A percentile compares a stretch with the other conserved stretches of the same genome.
Conservation (phyloP, 2,888 invertebrate genomes). For the Heteromurus nitidus region DNA sequence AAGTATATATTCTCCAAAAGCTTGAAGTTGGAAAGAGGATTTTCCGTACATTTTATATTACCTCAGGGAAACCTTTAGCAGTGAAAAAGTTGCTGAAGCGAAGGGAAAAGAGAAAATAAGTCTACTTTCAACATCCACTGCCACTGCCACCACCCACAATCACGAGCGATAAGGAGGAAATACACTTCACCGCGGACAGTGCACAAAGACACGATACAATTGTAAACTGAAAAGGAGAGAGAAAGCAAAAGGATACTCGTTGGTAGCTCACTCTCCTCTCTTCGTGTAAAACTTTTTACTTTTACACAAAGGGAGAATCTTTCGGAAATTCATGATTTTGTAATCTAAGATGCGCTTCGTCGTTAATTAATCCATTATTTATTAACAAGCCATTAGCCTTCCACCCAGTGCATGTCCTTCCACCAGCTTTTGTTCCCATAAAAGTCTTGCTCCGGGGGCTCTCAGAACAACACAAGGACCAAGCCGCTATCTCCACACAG, state of each 20-base stretch:
- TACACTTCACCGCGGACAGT: background rate
- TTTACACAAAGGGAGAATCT: conserved; percentile 36
- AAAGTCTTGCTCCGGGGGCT: background rate
- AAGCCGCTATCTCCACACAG: no score
- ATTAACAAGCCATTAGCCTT: conserved; percentile 64
- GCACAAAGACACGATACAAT: background rate
- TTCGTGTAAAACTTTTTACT: conserved; percentile 37
- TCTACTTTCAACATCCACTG: conserved; percentile 24
- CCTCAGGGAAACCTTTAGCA: conserved; percentile 40
- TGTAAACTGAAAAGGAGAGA: no score
- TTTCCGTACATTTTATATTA: conserved; percentile 56
- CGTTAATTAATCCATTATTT: conserved; percentile 66
- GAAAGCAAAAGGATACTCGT: no score
- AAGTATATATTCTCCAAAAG: no score
- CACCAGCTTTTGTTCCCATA: conserved; percentile 20
- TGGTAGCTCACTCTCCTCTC: background rate
- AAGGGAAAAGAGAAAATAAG: conserved; percentile 20
- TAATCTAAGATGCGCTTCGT: conserved; percentile 62
- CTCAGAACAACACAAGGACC: background rate
- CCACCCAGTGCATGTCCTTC: conserved; percentile 39
- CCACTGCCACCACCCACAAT: conserved; percentile 7
- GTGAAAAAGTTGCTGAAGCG: conserved; percentile 18
- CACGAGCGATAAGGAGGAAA: background rate
- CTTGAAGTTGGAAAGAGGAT: conserved; percentile 31
- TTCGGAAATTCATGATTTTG: conserved; percentile 54